phyloP scores from a whole-genome alignment of 2,113 vertebrate species.

The Ptyas mucosa region DNA sequence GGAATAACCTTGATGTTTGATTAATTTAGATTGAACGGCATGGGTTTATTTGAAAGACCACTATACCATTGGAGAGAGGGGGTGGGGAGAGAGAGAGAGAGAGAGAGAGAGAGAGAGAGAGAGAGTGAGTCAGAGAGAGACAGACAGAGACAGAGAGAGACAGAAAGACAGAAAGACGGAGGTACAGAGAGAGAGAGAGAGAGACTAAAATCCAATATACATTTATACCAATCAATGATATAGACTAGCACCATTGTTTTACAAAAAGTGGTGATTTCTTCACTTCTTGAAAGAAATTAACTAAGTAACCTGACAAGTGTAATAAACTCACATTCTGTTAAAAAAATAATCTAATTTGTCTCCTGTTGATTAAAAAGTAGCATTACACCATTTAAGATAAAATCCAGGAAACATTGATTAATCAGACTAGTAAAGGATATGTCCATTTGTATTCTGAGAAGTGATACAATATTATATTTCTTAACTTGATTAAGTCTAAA shows the following conservation, averaged over 20 bases:
- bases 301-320: neutral
- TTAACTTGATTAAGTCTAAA: neutral
- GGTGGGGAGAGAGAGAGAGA: too few relatives aligned
- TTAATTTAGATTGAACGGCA: neutral
- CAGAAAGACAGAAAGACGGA: neutral
- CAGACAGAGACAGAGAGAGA: neutral
- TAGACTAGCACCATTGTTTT: neutral
- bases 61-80: neutral
- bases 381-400: neutral
- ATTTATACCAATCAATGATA: neutral
- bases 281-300: neutral
- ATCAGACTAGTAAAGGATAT: neutral
- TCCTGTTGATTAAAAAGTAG: neutral
- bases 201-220: neutral
- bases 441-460: neutral
- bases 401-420: neutral
- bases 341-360: neutral
- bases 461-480: neutral
- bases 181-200: neutral
- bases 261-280: neutral
- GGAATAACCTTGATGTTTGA: neutral
- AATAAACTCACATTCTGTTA: neutral
- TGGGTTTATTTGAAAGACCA: neutral
- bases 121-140: neutral
- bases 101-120: neutral